A percentile compares a stretch with the other conserved stretches of the same genome.
phyloP scores from a whole-genome alignment of 2,888 invertebrate species.

The Aphodius granarius region DNA sequence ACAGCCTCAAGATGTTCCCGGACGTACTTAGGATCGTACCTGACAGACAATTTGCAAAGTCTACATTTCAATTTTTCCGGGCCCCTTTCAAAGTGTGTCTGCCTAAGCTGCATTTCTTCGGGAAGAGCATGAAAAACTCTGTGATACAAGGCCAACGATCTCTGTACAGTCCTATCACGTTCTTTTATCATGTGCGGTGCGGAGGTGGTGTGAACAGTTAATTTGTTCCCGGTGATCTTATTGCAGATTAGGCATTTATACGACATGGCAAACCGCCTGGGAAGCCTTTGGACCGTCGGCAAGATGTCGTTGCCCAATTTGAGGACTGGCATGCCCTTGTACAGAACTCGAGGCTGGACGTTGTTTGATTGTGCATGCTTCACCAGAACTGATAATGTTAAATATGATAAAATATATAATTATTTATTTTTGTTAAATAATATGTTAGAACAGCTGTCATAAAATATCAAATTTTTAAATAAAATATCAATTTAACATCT shows the following conservation, averaged over 20 bases:
- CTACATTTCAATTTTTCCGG: not conserved
- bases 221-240: not conserved
- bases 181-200: not conserved
- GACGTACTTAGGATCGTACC: not conserved
- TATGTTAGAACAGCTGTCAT: not conserved
- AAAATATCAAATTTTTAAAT: not conserved
- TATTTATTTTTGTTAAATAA: no score
- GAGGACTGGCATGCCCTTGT: not conserved
- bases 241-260: not conserved
- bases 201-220: not conserved
- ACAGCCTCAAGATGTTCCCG: not conserved
- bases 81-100: not conserved
- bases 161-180: not conserved
- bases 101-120: not conserved
- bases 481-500: not conserved
- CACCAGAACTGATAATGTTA: no score
- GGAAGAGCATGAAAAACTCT: not conserved
- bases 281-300: not conserved
- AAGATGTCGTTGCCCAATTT: not conserved
- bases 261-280: not conserved
- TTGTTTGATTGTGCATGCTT: no score
- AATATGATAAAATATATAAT: no score
- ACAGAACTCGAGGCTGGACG: no score
- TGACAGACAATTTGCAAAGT: not conserved
- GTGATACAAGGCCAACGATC: not conserved